Evolutionary conservation across 2,888 invertebrate genomes (phyloP).

Genomic region (Drosophila mayaguana): DNA sequence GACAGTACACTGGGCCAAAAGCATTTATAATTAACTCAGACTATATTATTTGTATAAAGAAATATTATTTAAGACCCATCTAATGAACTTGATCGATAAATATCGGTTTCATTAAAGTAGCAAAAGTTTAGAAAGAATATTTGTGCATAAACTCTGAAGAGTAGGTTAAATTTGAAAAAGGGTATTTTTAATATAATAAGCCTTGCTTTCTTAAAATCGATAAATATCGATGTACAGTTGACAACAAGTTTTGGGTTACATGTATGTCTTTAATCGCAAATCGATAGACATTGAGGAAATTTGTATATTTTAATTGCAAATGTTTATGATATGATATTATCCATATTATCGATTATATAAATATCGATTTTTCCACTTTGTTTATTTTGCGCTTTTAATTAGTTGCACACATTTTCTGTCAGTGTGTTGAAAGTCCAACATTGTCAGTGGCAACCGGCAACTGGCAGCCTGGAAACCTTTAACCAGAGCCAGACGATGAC

Average conservation of each 20-base stretch:
- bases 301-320: no score
- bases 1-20: slow-evolving; percentile 39
- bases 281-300: no score
- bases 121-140: background rate
- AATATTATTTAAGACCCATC: background rate
- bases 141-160: background rate
- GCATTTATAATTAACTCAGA: background rate
- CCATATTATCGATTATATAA: background rate
- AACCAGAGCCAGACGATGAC: slow-evolving; percentile 50
- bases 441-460: slow-evolving; percentile 39
- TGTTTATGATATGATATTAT: no score
- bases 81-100: background rate
- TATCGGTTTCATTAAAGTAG: background rate
- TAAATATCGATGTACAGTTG: background rate
- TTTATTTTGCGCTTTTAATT: background rate
- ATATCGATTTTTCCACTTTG: background rate
- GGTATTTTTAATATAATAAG: background rate
- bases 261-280: no score
- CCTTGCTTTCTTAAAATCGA: background rate
- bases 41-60: no score
- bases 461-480: slow-evolving; percentile 40
- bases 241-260: no score
- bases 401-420: slow-evolving; percentile 15
- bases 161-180: background rate
- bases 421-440: slow-evolving; percentile 48